Percentiles rank a stretch among this genome's conserved stretches.
phyloP scores from a whole-genome alignment of 1,140 invertebrate species.

The Brachionus plicatilis region DNA sequence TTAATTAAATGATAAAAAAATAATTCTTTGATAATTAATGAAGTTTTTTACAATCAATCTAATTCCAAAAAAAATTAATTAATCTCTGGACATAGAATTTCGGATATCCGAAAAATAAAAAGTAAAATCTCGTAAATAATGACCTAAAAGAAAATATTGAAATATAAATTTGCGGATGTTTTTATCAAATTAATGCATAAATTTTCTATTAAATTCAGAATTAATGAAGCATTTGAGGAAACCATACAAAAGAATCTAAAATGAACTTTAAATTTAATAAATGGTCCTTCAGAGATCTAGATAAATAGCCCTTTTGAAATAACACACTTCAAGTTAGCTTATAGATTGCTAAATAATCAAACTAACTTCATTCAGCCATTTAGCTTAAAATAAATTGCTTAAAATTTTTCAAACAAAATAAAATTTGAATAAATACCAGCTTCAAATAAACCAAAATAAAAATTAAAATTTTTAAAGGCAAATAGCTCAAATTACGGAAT shows the following conservation, averaged over 20 bases:
- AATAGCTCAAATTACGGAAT: neutral
- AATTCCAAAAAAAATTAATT: neutral
- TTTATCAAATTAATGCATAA: neutral
- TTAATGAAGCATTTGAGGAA: neutral
- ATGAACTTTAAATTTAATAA: neutral
- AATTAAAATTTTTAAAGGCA: neutral
- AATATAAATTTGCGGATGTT: neutral
- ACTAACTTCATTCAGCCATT: neutral
- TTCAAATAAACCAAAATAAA: neutral
- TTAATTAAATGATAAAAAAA: no score
- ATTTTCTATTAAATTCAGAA: neutral
- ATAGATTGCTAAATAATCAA: neutral
- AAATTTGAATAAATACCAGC: neutral
- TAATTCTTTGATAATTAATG: neutral
- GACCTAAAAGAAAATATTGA: neutral
- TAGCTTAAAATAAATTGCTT: neutral
- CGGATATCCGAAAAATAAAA: neutral
- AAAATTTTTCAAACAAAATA: neutral
- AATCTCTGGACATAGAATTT: neutral
- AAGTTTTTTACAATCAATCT: neutral
- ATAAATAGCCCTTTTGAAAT: neutral
- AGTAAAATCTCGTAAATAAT: neutral
- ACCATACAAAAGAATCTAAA: neutral
- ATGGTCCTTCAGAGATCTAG: neutral
- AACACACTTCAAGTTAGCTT: neutral